phyloP scores from a whole-genome alignment of 2,888 invertebrate species.

The Eilema sororculum region DNA sequence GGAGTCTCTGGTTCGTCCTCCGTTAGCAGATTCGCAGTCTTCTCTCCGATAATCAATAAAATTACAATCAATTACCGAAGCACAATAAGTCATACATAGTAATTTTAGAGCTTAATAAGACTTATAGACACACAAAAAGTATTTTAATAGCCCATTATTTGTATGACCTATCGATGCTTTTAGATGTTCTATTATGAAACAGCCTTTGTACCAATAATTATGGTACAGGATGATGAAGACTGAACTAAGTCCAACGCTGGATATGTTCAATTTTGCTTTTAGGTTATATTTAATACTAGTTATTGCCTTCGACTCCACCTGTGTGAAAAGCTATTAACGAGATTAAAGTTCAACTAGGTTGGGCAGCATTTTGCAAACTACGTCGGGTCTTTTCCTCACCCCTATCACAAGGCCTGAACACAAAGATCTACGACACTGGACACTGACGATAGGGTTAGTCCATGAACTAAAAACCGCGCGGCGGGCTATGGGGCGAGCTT shows the following conservation, averaged over 20 bases:
- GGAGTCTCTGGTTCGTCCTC: no score
- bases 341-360: no score
- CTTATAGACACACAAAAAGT: conserved; percentile 29
- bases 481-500: no score
- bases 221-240: neutral
- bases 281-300: neutral
- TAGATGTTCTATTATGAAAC: neutral
- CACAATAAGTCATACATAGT: conserved; percentile 9
- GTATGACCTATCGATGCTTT: conserved; percentile 18
- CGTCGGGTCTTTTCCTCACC: no score
- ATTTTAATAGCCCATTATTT: conserved; percentile 15
- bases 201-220: neutral
- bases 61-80: neutral
- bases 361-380: no score
- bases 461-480: no score
- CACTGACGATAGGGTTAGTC: no score
- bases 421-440: no score
- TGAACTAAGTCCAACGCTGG: neutral
- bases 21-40: neutral
- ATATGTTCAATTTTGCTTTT: neutral
- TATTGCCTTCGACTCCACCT: no score
- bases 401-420: no score
- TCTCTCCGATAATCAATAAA: neutral
- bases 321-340: no score
- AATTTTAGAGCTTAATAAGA: conserved; percentile 18